Evolutionary conservation across 2,113 vertebrate genomes (phyloP), one percentile per base, ranked within the genome.

Genomic region (Circaetus cinerascens): DNA sequence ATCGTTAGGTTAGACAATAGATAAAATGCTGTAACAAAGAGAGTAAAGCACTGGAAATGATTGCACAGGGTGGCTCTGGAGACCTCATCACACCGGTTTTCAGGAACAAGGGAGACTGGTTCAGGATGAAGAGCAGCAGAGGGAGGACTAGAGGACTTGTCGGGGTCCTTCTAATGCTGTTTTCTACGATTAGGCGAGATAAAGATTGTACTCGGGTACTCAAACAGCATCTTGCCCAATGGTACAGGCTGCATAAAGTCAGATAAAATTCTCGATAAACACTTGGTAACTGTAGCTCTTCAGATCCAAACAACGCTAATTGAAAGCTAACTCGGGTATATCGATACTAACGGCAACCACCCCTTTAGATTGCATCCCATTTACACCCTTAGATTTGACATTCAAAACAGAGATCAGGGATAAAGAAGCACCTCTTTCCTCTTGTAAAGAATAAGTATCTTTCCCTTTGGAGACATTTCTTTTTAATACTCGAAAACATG

Each of bases 271-370:
- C 57, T 32, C 13, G 2, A 53, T 25, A 67, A 82, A 43, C 22
- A 51, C 10, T 43, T 41, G 20, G 34, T 38, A 67, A 71, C 29
- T 45, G 30, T 7, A 87, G 62, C 36, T 84, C 19, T 53, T 91
- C 51, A 23, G 25, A 93, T 56, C 34, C 69, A 85, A 72, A 79
- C 40, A 30, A 36, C 1, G 6, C 13, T 64, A 79, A 78, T 2
- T 57, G 67, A 83, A 90, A 86, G 59, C 32, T 43, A 38, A 50
- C 6, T 69, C 10, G 3, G 34, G 14, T 64, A 11, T 38, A 46
- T 9, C 2, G 3, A 29, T 22, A 23, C 4, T 21, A 57, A 68
- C 0, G 0, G 36, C 23, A 78, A 40, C 40, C 57, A 79, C 9
- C 10, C 22, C 41, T 67, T 82, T n/a, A 40, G 15, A 88, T 16